phyloP scores from a whole-genome alignment of 2,888 invertebrate genomes.

The Diadegma fenestrale region DNA sequence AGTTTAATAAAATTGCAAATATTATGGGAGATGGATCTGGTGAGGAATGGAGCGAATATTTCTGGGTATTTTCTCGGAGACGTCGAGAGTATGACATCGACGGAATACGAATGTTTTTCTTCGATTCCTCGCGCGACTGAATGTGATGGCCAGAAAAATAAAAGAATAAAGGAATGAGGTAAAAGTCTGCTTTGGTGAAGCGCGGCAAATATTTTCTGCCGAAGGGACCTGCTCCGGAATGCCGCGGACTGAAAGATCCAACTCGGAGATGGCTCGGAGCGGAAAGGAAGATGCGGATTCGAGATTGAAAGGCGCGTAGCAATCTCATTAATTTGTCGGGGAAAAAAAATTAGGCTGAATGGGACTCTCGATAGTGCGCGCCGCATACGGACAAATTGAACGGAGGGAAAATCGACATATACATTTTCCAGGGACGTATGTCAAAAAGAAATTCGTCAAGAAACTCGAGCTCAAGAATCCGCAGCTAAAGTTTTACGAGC shows the following conservation, averaged over 20 bases:
- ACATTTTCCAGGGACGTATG: conserved; percentile 5
- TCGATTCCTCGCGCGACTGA: conserved; percentile 51
- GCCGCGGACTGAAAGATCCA: conserved; percentile 49
- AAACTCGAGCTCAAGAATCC: conserved; percentile 5
- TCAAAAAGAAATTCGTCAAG: conserved; percentile 46
- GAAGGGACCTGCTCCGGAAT: conserved; percentile 24
- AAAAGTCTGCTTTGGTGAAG: conserved; percentile 31
- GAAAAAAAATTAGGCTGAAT: conserved; percentile 61
- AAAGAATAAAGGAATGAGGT: neutral
- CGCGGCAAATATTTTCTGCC: conserved; percentile 45
- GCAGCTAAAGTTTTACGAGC: conserved; percentile 39
- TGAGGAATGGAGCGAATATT: conserved; percentile 27
- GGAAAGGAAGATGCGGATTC: conserved; percentile 22
- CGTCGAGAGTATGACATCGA: conserved; percentile 26
- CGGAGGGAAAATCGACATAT: conserved; percentile 49
- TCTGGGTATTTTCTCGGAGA: neutral
- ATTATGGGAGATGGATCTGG: conserved; percentile 32
- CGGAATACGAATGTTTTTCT: conserved; percentile 66
- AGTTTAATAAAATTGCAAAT: conserved; percentile 59
- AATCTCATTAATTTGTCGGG: conserved; percentile 80
- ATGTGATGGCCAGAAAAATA: conserved; percentile 23
- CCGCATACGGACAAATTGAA: conserved; percentile 44
- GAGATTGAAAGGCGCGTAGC: conserved; percentile 63
- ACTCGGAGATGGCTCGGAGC: conserved; percentile 42
- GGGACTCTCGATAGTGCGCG: conserved; percentile 32